These are phyloP conservation scores for Macrobrachium nipponense DNA, from an alignment of 1,140 invertebrate species.

Conservation along the genomic window DNA sequence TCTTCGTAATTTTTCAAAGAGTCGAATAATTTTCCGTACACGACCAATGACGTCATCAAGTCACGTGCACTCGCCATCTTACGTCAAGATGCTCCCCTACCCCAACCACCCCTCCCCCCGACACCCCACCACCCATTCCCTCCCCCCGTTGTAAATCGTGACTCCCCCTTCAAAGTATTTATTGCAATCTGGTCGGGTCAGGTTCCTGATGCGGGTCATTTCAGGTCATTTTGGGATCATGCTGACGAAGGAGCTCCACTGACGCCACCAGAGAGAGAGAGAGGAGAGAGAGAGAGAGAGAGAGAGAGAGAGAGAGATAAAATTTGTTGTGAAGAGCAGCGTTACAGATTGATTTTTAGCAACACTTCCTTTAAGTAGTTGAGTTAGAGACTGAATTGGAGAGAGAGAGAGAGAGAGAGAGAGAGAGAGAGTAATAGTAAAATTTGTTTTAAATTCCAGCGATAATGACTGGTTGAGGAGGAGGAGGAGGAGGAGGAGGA, in stretches of 20 bases:
- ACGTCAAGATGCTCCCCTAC: no score
- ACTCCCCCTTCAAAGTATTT: conserved; percentile 7
- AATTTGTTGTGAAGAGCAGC: no score
- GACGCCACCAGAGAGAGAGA: background rate
- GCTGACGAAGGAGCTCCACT: conserved; percentile 4
- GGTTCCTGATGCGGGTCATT: background rate
- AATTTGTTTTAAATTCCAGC: background rate
- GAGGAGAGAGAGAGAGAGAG: background rate
- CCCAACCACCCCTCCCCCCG: no score
- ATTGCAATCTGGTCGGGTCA: background rate
- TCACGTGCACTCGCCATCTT: no score
- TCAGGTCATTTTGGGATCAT: background rate
- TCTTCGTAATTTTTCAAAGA: no score
- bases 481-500: background rate
- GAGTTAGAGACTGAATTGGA: no score
- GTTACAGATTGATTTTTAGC: no score
- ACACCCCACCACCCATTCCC: no score
- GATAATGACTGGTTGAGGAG: background rate
- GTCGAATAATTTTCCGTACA: no score
- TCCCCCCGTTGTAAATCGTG: no score
- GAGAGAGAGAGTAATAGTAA: background rate
- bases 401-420: background rate
- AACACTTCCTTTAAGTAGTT: no score
- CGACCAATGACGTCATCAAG: no score
- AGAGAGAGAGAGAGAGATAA: background rate